A percentile compares a stretch with the other conserved stretches of the same genome.
Evolutionary conservation across 2,797 vertebrate species (phyloP).

Genomic region (Gambusia yucatana): DNA sequence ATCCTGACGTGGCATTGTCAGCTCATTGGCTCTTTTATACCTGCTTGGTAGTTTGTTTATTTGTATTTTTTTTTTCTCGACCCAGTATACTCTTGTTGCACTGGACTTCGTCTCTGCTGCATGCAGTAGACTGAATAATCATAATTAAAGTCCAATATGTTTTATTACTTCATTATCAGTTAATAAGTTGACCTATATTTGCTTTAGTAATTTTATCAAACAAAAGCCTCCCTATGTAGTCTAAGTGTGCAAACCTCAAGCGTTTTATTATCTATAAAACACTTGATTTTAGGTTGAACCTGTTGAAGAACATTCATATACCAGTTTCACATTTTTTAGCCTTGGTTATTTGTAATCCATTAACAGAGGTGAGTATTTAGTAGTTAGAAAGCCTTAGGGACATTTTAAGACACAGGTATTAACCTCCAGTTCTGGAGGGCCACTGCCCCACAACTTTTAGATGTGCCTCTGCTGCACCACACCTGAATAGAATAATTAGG

Average conservation of each 20-base stretch:
- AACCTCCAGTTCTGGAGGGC: too few species aligned
- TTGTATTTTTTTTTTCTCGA: background rate
- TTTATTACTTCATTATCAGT: conserved; percentile 1
- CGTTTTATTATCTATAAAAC: background rate
- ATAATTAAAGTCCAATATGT: background rate
- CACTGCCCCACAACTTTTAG: too few species aligned
- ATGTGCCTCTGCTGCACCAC: too few species aligned
- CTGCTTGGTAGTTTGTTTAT: conserved; percentile 13
- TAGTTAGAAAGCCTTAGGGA: background rate
- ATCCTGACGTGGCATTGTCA: conserved; percentile 15
- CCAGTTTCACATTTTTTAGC: background rate
- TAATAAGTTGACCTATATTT: background rate
- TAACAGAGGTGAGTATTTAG: background rate
- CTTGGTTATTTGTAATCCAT: too few species aligned
- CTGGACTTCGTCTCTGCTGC: conserved; percentile 1
- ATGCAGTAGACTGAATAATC: background rate
- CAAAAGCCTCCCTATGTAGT: background rate
- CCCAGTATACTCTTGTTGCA: conserved; percentile 4
- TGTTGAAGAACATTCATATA: background rate
- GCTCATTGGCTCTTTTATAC: conserved; percentile 14
- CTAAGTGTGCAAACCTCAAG: background rate
- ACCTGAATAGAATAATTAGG: too few species aligned
- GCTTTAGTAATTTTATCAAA: background rate
- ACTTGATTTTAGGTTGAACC: background rate
- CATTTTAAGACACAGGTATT: background rate